Evolutionary conservation across 2,797 vertebrate species (phyloP).

Genomic region (Alfaro cultratus): DNA sequence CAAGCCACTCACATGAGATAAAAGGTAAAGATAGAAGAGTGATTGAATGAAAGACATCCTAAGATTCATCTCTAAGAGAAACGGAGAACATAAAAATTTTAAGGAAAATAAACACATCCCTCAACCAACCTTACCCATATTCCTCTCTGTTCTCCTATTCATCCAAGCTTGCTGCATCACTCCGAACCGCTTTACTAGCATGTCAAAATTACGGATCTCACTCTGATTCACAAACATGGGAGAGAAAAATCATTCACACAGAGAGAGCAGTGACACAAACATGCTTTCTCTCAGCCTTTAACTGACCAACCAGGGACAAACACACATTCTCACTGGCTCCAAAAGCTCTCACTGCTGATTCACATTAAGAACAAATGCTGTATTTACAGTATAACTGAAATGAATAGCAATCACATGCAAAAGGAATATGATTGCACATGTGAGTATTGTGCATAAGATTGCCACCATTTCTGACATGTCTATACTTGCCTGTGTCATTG

Average conservation of each 20-base stretch:
- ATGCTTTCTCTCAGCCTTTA: constrained; percentile 30
- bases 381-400: constrained; percentile 16
- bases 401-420: background rate
- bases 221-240: constrained; percentile 55
- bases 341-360: constrained; percentile 21
- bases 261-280: constrained; percentile 36
- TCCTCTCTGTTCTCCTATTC: constrained; percentile 17
- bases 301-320: constrained; percentile 46
- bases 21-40: constrained; percentile 6
- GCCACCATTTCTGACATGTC: constrained; percentile 26
- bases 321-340: constrained; percentile 40
- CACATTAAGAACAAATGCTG: constrained; percentile 28
- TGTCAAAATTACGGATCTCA: constrained; percentile 50
- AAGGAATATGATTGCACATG: background rate
- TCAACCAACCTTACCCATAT: constrained; percentile 13
- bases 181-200: constrained; percentile 34
- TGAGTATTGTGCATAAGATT: background rate
- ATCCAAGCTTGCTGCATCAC: constrained; percentile 25
- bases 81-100: constrained; percentile 1
- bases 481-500: constrained; percentile 24
- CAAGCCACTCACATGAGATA: constrained; percentile 15
- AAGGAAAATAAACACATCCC: constrained; percentile 19
- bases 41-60: background rate
- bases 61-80: constrained; percentile 1
- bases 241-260: constrained; percentile 34